Evolutionary conservation across 2,113 vertebrate genomes (phyloP).

Genomic region (Arenaria interpres): DNA sequence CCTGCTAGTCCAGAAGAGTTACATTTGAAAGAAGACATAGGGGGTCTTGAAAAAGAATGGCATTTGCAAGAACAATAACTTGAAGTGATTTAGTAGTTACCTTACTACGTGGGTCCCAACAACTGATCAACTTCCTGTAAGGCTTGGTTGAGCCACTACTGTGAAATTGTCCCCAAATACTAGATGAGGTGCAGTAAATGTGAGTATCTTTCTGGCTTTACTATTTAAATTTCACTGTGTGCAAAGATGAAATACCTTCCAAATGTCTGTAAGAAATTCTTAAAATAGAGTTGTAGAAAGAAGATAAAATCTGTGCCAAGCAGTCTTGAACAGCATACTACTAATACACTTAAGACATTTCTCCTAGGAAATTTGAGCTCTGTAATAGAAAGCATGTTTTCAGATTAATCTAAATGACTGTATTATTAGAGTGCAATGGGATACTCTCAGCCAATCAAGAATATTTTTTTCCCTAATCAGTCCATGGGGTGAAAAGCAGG

Average conservation of each 20-base stretch:
- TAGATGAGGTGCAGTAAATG: background rate
- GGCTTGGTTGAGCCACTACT: background rate
- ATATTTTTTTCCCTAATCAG: background rate
- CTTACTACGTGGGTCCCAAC: background rate
- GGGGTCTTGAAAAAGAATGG: background rate
- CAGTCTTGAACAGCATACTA: background rate
- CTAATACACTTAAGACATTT: background rate
- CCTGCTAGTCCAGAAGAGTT: background rate
- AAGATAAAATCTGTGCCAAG: background rate
- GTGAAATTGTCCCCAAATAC: background rate
- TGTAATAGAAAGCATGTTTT: constrained; percentile 3
- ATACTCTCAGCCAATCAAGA: constrained; percentile 14
- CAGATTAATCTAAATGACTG: background rate
- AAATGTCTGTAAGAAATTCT: background rate
- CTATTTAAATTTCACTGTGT: background rate
- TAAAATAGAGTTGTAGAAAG: background rate
- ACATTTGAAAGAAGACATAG: background rate
- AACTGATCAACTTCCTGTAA: background rate
- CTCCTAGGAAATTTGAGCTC: background rate
- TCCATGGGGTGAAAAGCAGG: background rate
- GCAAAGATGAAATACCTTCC: background rate
- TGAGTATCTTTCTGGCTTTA: background rate
- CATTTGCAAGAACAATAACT: background rate
- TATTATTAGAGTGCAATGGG: background rate
- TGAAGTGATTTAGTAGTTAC: background rate